Evolutionary conservation across 2,113 vertebrate genomes (phyloP), one percentile per base, ranked within the genome.

Genomic region (Leuciscus idus): DNA sequence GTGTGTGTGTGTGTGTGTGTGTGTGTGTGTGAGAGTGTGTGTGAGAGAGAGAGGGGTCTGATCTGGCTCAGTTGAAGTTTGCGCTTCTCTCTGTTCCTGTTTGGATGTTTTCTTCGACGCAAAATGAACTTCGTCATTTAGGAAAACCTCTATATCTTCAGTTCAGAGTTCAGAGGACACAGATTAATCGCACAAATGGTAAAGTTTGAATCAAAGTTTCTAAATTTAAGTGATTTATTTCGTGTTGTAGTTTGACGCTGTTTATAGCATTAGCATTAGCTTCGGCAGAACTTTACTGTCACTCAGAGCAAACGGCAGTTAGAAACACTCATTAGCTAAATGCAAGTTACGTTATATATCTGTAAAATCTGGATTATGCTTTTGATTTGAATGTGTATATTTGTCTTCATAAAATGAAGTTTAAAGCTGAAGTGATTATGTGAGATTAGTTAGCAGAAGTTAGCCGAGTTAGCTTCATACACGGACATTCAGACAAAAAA

Each of bases 81-180:
- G 64, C 48, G n/a, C 81, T 73, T 82, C 43, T 70, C 28, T 83
- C 81, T 83, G 80, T 12, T 21, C 26, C 50, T n/a, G 79, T 76
- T 83, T 59, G 79, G 80, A 90, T 87, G 87, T 28, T 85, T 76
- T 83, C 85, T 83, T 90, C 80, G 79, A 90, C 43, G 48, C 79
- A 81, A 46, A 85, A 87, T 85, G 33, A 83, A 52, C 33, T 52
- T 81, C 50, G 59, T 28, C 15, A 72, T 52, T n/a, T 88, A 75
- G 33, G 77, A 76, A 74, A 75, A 74, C 6, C 4, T 46, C 2
- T 2, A 48, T 7, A 82, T 39, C 46, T 66, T 26, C 10, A 2
- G 23, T 33, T 33, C 33, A 33, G n/a, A 43, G 4, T 39, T 46
- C 81, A n/a, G 15, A n/a, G 30, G 83, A 85, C 43, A 68, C 64